Evolutionary conservation across 2,888 invertebrate species (phyloP).

Genomic region (Pachymerium ferrugineum): DNA sequence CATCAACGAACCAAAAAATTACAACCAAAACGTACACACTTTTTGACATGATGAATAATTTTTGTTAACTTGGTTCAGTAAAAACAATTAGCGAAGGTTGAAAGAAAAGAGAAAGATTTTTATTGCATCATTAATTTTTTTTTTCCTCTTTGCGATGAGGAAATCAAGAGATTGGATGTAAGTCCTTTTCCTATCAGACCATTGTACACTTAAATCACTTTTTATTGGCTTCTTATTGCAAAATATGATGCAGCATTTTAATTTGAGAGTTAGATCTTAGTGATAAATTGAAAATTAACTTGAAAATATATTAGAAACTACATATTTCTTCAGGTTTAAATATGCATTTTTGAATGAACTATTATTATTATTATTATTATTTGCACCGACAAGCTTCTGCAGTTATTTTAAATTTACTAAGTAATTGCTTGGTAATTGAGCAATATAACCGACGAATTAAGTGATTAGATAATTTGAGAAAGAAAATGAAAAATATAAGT

Average conservation of each 20-base stretch:
- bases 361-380: too few species aligned
- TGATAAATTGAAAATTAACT: background rate
- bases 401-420: too few species aligned
- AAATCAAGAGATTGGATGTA: background rate
- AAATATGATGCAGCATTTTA: background rate
- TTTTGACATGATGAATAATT: background rate
- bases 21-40: too few species aligned
- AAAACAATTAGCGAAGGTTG: background rate
- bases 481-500: too few species aligned
- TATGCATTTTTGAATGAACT: too few species aligned
- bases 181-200: background rate
- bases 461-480: too few species aligned
- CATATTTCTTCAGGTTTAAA: too few species aligned
- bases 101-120: background rate
- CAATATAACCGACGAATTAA: too few species aligned
- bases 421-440: too few species aligned
- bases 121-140: slow-evolving; percentile 18
- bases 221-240: background rate
- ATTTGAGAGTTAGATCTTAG: background rate
- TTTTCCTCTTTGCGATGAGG: slow-evolving; percentile 12
- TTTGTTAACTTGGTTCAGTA: background rate
- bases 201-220: background rate
- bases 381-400: too few species aligned
- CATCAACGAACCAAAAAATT: background rate
- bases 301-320: too few species aligned